Conservation (phyloP, 2,888 invertebrate genomes). For the Parochlus steinenii region DNA sequence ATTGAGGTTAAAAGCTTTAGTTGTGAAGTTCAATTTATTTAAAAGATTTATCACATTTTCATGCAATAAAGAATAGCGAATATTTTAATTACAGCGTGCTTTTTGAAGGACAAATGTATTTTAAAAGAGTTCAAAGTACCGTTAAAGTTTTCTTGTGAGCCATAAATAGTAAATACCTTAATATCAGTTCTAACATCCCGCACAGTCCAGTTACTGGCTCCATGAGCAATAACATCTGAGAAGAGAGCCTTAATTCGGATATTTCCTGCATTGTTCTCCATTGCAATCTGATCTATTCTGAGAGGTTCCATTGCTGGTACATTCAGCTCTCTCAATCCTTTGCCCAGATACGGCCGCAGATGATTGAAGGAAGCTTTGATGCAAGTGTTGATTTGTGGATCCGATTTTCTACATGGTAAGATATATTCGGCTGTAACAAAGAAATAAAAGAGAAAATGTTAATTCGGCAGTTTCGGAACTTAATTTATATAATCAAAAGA, state of each 20-base stretch:
- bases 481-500: too few species aligned
- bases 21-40: too few species aligned
- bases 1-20: too few species aligned
- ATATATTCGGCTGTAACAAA: constrained; percentile 52
- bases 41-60: too few species aligned
- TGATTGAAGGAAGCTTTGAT: constrained; percentile 55
- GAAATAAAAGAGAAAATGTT: constrained; percentile 4
- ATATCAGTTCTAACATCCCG: constrained; percentile 44
- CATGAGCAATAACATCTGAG: constrained; percentile 56
- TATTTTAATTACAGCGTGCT: too few species aligned
- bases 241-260: constrained; percentile 57
- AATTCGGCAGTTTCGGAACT: not conserved
- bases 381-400: constrained; percentile 47
- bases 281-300: constrained; percentile 48
- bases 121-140: not conserved
- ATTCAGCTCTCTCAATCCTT: constrained; percentile 51
- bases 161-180: constrained; percentile 14
- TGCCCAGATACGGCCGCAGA: constrained; percentile 48
- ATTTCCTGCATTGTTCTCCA: constrained; percentile 63
- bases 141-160: constrained; percentile 5
- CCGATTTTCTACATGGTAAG: constrained; percentile 46
- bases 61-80: too few species aligned
- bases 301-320: constrained; percentile 63
- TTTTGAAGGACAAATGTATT: too few species aligned
- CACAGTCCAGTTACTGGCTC: constrained; percentile 57